Evolutionary conservation across 2,797 vertebrate species (phyloP).

Genomic region (Manis javanica): DNA sequence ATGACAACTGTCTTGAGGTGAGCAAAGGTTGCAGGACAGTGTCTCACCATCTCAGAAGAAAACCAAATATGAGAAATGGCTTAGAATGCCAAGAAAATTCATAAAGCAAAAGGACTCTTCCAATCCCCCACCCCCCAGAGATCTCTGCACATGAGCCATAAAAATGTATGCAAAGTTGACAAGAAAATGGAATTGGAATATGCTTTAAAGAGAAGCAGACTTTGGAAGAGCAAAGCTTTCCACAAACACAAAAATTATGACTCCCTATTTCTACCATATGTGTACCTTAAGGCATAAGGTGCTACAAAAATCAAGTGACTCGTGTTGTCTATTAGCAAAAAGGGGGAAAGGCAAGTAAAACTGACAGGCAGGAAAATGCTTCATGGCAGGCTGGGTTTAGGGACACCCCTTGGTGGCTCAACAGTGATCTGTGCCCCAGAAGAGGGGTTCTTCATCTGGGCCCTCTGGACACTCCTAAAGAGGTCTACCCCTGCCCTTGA

Average conservation of each 20-base stretch:
- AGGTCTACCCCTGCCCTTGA: neutral
- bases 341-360: neutral
- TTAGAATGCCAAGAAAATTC: neutral
- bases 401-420: neutral
- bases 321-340: neutral
- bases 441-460: neutral
- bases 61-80: neutral
- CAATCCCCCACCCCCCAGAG: neutral
- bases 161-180: neutral
- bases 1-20: neutral
- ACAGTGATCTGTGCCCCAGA: neutral
- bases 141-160: neutral
- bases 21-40: neutral
- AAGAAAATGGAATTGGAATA: slow-evolving; percentile 14
- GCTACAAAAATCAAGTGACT: neutral
- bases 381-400: neutral
- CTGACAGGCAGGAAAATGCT: neutral
- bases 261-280: slow-evolving; percentile 44
- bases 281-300: neutral
- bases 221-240: slow-evolving; percentile 42
- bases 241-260: slow-evolving; percentile 61
- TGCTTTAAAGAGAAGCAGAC: slow-evolving; percentile 36
- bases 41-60: neutral
- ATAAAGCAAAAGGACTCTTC: neutral
- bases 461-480: neutral